Evolutionary conservation across 2,888 invertebrate genomes (phyloP).

Genomic region (Lasioglossum pauxillum): DNA sequence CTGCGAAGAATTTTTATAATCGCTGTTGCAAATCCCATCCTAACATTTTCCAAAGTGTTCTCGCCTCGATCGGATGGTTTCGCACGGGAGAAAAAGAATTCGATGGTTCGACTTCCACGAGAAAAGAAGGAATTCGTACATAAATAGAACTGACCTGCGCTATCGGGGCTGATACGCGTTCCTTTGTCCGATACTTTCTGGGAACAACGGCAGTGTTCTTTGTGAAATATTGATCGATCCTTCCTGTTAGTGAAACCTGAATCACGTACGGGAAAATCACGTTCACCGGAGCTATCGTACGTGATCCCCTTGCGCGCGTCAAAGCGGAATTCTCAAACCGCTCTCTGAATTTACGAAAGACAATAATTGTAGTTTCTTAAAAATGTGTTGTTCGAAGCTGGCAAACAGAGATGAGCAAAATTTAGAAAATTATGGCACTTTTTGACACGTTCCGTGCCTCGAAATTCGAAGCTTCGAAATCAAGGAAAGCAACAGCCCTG

Average conservation of each 20-base stretch:
- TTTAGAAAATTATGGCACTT: no score
- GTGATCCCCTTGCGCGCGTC: neutral
- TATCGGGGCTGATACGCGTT: conserved; percentile 22
- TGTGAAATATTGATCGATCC: conserved; percentile 36
- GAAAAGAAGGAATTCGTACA: conserved; percentile 35
- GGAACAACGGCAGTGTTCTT: conserved; percentile 8
- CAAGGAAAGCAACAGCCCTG: no score
- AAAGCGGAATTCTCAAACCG: neutral
- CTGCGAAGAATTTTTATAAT: neutral
- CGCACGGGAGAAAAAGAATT: neutral
- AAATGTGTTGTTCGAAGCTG: no score
- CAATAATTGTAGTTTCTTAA: neutral
- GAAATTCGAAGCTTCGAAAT: no score
- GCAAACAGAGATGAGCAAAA: no score
- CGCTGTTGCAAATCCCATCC: neutral
- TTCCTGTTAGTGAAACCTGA: neutral
- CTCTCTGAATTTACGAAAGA: neutral
- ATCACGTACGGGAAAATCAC: conserved; percentile 19
- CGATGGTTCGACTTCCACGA: conserved; percentile 14
- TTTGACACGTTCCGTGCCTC: no score
- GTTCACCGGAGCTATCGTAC: neutral
- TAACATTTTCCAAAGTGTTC: neutral
- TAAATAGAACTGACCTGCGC: conserved; percentile 58
- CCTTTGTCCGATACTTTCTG: conserved; percentile 34
- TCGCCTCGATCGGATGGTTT: neutral